Percentiles rank a stretch among this genome's conserved stretches.
These are phyloP conservation scores for Periplaneta americana DNA, from an alignment of 1,140 invertebrate species.

Conservation along the genomic window DNA sequence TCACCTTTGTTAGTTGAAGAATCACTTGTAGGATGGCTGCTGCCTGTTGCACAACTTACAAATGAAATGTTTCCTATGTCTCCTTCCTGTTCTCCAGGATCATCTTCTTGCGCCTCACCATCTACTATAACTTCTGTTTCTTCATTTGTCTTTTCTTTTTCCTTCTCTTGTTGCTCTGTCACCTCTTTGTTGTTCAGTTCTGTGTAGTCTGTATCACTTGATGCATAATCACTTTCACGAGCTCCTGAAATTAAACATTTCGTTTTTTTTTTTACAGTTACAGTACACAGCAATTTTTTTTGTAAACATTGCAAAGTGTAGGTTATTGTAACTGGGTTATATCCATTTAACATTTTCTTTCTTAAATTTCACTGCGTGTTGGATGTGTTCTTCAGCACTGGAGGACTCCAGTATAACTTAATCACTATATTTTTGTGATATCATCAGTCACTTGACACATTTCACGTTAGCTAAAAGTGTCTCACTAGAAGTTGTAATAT, in stretches of 20 bases:
- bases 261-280: too few relatives aligned
- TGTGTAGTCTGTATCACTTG: slow-evolving; percentile 27
- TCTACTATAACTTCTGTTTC: slow-evolving; percentile 27
- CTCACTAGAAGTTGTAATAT: too few relatives aligned
- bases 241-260: slow-evolving; percentile 40
- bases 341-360: too few relatives aligned
- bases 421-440: too few relatives aligned
- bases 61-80: slow-evolving; percentile 31
- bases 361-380: too few relatives aligned
- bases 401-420: too few relatives aligned
- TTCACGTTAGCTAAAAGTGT: too few relatives aligned
- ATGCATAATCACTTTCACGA: slow-evolving; percentile 61
- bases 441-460: too few relatives aligned
- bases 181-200: slow-evolving; percentile 25
- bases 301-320: too few relatives aligned
- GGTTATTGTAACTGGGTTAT: too few relatives aligned
- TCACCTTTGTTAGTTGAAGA: slow-evolving; percentile 2
- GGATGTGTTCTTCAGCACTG: too few relatives aligned
- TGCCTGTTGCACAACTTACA: slow-evolving; percentile 34
- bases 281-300: too few relatives aligned
- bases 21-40: slow-evolving; percentile 18
- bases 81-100: slow-evolving; percentile 27
- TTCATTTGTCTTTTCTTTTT: slow-evolving; percentile 11
- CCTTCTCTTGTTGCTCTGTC: slow-evolving; percentile 35
- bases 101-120: slow-evolving; percentile 31